A percentile compares a stretch with the other conserved stretches of the same genome.
These are phyloP conservation scores for Otus sunia DNA, from an alignment of 2,113 vertebrate genomes.

Conservation along the genomic window DNA sequence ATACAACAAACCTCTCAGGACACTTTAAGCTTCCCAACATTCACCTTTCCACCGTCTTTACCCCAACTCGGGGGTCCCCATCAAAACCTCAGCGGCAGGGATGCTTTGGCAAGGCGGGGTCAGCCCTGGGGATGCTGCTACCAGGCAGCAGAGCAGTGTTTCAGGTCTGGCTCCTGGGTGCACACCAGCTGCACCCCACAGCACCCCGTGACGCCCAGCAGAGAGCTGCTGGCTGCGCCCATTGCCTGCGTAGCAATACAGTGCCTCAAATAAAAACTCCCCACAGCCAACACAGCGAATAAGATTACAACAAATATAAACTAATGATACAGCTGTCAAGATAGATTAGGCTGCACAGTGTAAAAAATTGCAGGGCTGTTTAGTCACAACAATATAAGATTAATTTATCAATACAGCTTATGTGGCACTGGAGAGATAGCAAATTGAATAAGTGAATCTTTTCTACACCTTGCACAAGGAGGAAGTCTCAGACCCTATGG, in stretches of 20 bases:
- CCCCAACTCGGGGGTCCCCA: fast-evolving
- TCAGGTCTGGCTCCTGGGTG: background rate
- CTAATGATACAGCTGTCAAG: conserved; percentile 73
- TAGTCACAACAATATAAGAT: conserved; percentile 75
- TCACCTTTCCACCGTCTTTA: background rate
- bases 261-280: background rate
- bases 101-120: background rate
- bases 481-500: background rate
- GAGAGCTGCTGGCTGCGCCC: background rate
- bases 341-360: conserved; percentile 71
- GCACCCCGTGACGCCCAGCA: fast-evolving
- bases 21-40: background rate
- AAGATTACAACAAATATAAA: conserved; percentile 69
- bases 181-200: background rate
- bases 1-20: background rate
- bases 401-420: conserved; percentile 78
- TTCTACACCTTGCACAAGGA: conserved; percentile 28
- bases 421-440: conserved; percentile 64
- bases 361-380: conserved; percentile 73
- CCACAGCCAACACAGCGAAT: conserved; percentile 49
- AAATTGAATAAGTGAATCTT: conserved; percentile 57
- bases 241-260: background rate
- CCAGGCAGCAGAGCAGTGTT: background rate
- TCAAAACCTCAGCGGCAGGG: background rate
- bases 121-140: background rate